Conservation (phyloP, 2,888 invertebrate genomes). For the Himalopsyche kuldschensis region DNA sequence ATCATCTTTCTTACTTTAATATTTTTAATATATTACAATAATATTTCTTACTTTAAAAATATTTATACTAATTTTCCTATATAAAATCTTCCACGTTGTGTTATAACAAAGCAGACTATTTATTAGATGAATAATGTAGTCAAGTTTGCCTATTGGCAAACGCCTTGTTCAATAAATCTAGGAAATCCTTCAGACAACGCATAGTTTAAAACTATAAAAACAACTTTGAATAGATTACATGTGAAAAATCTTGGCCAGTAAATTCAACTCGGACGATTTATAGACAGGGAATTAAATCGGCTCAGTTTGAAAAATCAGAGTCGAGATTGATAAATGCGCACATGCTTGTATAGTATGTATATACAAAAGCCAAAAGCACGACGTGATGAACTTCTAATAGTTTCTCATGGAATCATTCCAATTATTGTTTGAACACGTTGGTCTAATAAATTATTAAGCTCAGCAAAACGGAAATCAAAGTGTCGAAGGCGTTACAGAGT, state of each 20-base stretch:
- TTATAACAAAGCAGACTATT: neutral
- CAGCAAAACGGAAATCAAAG: neutral
- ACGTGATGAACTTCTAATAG: conserved; percentile 30
- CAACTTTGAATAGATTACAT: neutral
- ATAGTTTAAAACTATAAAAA: neutral
- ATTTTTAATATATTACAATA: too few relatives aligned
- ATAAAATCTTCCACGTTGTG: too few relatives aligned
- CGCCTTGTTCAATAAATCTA: neutral
- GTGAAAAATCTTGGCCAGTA: neutral
- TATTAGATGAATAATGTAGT: neutral
- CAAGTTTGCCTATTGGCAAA: neutral
- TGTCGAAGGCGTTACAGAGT: neutral
- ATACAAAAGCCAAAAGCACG: conserved; percentile 4
- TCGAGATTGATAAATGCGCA: neutral
- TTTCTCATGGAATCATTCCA: conserved; percentile 31
- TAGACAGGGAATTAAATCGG: neutral
- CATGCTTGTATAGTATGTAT: neutral
- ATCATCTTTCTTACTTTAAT: too few relatives aligned
- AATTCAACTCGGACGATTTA: neutral
- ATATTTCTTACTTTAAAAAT: too few relatives aligned
- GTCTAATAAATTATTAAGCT: conserved; percentile 16
- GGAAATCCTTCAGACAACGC: neutral
- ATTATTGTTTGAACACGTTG: conserved; percentile 31
- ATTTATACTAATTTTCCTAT: too few relatives aligned
- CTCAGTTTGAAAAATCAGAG: neutral